Evolutionary conservation across 2,113 vertebrate genomes (phyloP).

Genomic region (Elaphurus davidianus): DNA sequence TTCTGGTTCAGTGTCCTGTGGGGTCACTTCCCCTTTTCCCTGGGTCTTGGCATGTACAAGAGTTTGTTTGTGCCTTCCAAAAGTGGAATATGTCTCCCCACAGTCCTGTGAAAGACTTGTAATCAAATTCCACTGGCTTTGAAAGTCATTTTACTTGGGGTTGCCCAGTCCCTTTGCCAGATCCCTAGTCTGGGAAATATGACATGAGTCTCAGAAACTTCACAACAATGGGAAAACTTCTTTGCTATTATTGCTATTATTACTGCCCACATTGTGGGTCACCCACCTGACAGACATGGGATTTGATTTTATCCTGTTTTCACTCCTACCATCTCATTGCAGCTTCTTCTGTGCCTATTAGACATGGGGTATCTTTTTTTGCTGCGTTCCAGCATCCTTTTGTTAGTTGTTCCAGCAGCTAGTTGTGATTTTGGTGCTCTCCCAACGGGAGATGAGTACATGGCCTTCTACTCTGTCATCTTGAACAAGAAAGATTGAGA

Average conservation of each 20-base stretch:
- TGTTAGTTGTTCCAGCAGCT: not conserved
- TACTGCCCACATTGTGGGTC: not conserved
- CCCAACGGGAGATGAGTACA: not conserved
- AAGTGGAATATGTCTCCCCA: not conserved
- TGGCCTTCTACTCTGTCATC: not conserved
- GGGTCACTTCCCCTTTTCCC: not conserved
- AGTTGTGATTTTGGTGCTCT: not conserved
- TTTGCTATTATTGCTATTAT: not conserved
- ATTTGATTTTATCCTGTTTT: not conserved
- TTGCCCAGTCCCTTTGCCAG: not conserved
- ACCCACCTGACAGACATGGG: not conserved
- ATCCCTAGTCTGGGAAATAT: not conserved
- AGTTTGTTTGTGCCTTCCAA: not conserved
- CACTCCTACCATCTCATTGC: not conserved
- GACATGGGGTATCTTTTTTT: not conserved
- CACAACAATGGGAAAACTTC: not conserved
- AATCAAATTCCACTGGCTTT: not conserved
- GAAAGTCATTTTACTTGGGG: not conserved
- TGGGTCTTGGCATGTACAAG: not conserved
- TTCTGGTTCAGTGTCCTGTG: not conserved
- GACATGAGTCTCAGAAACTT: not conserved
- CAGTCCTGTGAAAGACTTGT: not conserved
- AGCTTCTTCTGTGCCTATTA: not conserved
- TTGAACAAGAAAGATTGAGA: not conserved
- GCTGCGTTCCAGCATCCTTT: not conserved